Conservation (phyloP, 2,888 invertebrate genomes). For the Platypus cylindrus region DNA sequence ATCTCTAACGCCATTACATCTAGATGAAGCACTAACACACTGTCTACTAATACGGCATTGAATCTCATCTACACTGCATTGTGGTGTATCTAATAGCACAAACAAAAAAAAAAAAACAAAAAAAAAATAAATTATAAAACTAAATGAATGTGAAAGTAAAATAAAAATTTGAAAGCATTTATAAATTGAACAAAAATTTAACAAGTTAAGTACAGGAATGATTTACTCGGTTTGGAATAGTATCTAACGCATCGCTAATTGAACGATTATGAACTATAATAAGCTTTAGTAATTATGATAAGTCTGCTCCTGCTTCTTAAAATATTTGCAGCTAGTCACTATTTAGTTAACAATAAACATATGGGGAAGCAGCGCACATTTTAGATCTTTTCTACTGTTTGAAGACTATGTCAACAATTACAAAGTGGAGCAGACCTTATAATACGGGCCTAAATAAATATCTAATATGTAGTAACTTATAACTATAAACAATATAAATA, state of each 20-base stretch:
- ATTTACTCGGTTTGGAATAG: background rate
- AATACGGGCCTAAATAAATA: no score
- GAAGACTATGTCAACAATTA: no score
- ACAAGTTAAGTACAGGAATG: slow-evolving; percentile 5
- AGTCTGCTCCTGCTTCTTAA: no score
- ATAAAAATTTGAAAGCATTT: no score
- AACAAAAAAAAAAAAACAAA: slow-evolving; percentile 17
- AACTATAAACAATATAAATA: no score
- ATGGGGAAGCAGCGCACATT: no score
- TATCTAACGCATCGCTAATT: background rate
- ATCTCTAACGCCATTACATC: slow-evolving; percentile 45
- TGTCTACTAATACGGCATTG: slow-evolving; percentile 35
- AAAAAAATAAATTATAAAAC: slow-evolving; percentile 13
- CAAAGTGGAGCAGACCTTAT: no score
- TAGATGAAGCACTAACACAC: slow-evolving; percentile 32
- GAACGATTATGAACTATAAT: background rate
- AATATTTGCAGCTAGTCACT: no score
- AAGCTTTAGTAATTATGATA: no score
- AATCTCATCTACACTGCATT: slow-evolving; percentile 33
- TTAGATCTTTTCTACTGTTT: no score
- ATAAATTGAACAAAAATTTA: slow-evolving; percentile 16
- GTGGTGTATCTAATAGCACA: slow-evolving; percentile 23
- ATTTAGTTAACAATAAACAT: no score
- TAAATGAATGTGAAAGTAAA: slow-evolving; percentile 13
- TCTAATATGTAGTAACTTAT: no score